Conservation (phyloP, 2,888 invertebrate species). For the Pollenia angustigena region DNA sequence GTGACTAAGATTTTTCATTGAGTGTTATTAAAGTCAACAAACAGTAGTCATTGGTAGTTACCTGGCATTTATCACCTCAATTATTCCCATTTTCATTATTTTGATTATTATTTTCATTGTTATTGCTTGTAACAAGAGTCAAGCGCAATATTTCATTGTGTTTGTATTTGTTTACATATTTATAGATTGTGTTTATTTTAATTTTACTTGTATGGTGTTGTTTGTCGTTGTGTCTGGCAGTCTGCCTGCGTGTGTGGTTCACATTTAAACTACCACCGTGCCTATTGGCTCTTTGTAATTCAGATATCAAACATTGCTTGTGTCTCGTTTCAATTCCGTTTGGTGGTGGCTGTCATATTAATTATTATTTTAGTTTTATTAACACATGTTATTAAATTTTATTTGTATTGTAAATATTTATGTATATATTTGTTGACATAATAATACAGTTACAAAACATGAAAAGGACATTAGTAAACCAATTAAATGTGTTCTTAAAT, state of each 20-base stretch:
- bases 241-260: too few species aligned
- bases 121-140: constrained; percentile 10
- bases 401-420: not conserved
- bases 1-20: constrained; percentile 3
- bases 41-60: not conserved
- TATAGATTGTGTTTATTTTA: not conserved
- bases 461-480: not conserved
- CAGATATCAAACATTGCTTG: not conserved
- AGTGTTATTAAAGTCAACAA: not conserved
- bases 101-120: constrained; percentile 16
- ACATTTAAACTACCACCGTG: too few species aligned
- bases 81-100: constrained; percentile 2
- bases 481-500: too few species aligned
- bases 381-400: constrained; percentile 13
- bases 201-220: not conserved
- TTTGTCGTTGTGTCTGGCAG: not conserved
- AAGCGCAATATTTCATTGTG: not conserved
- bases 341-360: not conserved
- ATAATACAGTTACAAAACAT: constrained; percentile 1
- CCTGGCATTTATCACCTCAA: not conserved
- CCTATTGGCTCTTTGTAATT: too few species aligned
- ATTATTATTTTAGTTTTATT: constrained; percentile 17
- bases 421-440: not conserved
- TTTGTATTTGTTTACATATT: not conserved
- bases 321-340: not conserved